A percentile compares a stretch with the other conserved stretches of the same genome.
Evolutionary conservation across 2,797 vertebrate genomes (phyloP).

Genomic region (Mus spretus): DNA sequence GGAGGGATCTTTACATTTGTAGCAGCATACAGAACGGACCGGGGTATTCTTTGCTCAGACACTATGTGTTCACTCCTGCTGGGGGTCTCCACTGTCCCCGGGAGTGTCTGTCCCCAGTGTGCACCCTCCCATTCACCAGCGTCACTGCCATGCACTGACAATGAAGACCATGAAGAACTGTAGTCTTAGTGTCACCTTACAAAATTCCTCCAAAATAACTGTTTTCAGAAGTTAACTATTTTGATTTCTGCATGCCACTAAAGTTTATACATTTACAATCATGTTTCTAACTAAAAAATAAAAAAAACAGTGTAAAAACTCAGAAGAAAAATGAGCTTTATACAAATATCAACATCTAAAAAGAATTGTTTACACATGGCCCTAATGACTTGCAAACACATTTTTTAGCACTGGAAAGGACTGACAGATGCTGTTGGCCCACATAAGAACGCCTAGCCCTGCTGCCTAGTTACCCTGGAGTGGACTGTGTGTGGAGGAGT

Average conservation of each 20-base stretch:
- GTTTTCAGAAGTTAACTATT: conserved; percentile 54
- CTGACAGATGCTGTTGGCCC: conserved; percentile 45
- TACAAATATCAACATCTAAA: conserved; percentile 54
- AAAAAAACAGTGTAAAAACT: conserved; percentile 7
- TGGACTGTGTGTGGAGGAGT: not conserved
- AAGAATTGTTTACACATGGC: conserved; percentile 18
- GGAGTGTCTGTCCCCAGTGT: not conserved
- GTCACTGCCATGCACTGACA: not conserved
- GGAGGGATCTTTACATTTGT: not conserved
- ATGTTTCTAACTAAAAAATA: conserved; percentile 53
- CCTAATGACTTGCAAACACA: conserved; percentile 53
- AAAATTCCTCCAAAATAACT: conserved; percentile 50
- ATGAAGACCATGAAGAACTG: conserved; percentile 4
- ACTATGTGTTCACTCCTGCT: not conserved
- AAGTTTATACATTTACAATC: conserved; percentile 32
- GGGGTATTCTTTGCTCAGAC: not conserved
- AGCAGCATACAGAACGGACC: not conserved
- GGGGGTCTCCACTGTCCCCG: not conserved
- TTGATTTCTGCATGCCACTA: conserved; percentile 24
- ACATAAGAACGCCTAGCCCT: not conserved
- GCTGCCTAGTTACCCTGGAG: not conserved
- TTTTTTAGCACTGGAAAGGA: conserved; percentile 26
- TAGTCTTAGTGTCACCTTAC: not conserved
- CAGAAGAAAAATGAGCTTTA: conserved; percentile 52
- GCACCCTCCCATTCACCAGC: not conserved